Evolutionary conservation across 2,113 vertebrate species (phyloP).

Genomic region (Mohoua ochrocephala): DNA sequence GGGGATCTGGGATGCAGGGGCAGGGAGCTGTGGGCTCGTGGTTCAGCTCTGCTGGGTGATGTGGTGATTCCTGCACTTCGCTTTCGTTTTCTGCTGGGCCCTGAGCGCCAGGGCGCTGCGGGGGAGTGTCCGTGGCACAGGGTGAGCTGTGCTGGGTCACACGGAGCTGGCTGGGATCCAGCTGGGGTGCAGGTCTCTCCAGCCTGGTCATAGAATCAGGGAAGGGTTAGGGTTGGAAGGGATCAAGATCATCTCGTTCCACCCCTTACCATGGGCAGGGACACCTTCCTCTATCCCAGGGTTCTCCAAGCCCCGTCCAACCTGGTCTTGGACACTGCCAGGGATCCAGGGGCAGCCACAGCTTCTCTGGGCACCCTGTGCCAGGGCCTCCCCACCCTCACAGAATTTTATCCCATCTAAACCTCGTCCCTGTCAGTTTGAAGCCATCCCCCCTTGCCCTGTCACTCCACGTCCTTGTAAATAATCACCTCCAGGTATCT

Average conservation of each 20-base stretch:
- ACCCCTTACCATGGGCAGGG: not conserved
- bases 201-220: not conserved
- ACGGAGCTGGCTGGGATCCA: not conserved
- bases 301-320: rapidly evolving
- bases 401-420: not conserved
- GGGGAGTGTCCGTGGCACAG: not conserved
- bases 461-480: not conserved
- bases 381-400: not conserved
- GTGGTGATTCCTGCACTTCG: not conserved
- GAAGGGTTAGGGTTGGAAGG: not conserved
- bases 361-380: not conserved
- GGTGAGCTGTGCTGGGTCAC: not conserved
- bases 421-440: too few species aligned
- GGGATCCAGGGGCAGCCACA: not conserved
- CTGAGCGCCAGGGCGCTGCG: not conserved
- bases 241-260: not conserved
- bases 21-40: not conserved
- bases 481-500: not conserved
- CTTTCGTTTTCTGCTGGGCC: not conserved
- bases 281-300: not conserved
- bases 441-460: not conserved
- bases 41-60: not conserved
- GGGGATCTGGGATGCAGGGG: not conserved
- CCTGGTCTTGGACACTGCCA: not conserved
- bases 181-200: not conserved